Evolutionary conservation across 2,113 vertebrate species (phyloP).

Genomic region (Oophaga pumilio): DNA sequence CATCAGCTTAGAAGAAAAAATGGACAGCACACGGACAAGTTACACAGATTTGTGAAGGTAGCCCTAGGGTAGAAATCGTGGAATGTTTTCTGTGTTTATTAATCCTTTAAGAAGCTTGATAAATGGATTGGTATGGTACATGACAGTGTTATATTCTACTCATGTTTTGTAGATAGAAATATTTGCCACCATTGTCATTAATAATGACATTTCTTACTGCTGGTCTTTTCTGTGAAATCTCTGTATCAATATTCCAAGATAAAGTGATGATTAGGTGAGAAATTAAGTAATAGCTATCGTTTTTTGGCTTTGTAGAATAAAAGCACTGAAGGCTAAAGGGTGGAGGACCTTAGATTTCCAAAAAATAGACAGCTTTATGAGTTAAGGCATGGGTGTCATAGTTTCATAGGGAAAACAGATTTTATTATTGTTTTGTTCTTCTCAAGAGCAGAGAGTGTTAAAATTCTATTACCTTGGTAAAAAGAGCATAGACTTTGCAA

Average conservation of each 20-base stretch:
- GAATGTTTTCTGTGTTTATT: too few species aligned
- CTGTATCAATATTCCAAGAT: background rate
- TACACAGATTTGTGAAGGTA: too few species aligned
- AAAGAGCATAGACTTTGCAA: conserved; percentile 12
- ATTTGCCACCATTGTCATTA: background rate
- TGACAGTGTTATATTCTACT: background rate
- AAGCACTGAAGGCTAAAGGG: background rate
- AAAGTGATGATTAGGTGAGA: background rate
- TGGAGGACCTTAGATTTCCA: background rate
- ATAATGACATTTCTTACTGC: background rate
- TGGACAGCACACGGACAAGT: too few species aligned
- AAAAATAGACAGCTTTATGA: background rate
- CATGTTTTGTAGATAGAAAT: background rate
- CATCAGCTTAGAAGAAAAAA: too few species aligned
- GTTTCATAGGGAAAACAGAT: background rate
- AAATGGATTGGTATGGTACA: too few species aligned
- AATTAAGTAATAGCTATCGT: background rate
- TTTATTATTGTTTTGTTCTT: background rate
- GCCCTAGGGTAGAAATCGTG: too few species aligned
- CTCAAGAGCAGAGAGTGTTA: background rate
- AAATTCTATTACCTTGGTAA: conserved; percentile 12
- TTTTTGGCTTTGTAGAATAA: background rate
- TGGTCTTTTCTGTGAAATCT: background rate
- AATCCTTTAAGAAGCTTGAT: too few species aligned
- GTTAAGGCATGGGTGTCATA: background rate